Conservation (phyloP, 2,113 vertebrate genomes). For the Hypanus sabinus region DNA sequence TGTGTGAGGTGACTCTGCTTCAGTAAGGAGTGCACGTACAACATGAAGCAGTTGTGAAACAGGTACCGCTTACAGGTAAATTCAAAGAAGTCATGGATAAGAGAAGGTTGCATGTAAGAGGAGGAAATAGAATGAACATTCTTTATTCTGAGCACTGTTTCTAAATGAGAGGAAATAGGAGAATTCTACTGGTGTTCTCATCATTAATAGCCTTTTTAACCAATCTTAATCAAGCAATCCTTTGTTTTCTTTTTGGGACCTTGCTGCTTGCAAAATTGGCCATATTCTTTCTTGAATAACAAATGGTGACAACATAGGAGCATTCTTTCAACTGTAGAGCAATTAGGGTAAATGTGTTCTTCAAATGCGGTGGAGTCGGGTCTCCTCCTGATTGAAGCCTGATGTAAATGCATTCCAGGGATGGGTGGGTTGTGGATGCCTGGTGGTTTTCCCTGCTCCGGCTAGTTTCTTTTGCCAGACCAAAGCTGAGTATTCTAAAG, state of each 20-base stretch:
- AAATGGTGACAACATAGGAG: not conserved
- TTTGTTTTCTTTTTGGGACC: not conserved
- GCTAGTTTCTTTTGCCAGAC: not conserved
- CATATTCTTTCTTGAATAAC: not conserved
- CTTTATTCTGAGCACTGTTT: too few relatives aligned
- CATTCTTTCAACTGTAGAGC: not conserved
- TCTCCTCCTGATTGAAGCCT: not conserved
- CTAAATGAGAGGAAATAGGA: too few relatives aligned
- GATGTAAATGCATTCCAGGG: not conserved
- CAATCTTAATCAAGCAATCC: too few relatives aligned
- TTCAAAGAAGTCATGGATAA: too few relatives aligned
- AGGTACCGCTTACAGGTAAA: too few relatives aligned
- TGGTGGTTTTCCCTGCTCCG: not conserved
- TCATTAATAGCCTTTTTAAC: too few relatives aligned
- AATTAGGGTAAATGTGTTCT: conserved; percentile 21
- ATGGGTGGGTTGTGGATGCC: not conserved
- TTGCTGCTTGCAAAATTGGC: not conserved
- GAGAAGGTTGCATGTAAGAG: too few relatives aligned
- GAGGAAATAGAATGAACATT: too few relatives aligned
- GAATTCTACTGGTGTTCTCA: too few relatives aligned
- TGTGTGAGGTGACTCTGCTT: too few relatives aligned
- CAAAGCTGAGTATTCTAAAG: not conserved
- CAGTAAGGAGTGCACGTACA: too few relatives aligned
- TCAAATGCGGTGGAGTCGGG: not conserved
- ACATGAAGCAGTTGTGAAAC: too few relatives aligned